Base-by-base conservation (phyloP, 2,113 vertebrate genomes). In the Baryphthengus martii region DNA sequence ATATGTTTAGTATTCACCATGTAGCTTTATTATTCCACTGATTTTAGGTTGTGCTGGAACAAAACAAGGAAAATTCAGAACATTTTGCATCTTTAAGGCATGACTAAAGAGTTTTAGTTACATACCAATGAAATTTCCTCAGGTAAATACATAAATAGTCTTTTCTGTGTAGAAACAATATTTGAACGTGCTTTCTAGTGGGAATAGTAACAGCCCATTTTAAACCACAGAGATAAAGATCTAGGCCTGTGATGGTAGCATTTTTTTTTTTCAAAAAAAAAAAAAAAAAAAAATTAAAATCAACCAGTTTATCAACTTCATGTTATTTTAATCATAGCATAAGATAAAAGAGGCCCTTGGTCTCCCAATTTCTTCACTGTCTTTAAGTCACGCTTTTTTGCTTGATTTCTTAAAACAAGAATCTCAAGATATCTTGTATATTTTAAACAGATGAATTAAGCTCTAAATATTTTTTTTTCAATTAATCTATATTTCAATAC, bases 41-140 rank as follows among this genome's bases (percentile, higher is more conserved):
- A 26, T 59, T 89, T 63, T 65, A 52, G 23, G 10, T 68, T 75
- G 39, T 50, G 7, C 6, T 89, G 21, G 17, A 71, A 50, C 11
- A 88, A 28, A 45, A 31, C 12, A 37, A 63, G 6, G 18, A 6
- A 5, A n/a, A n/a, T 85, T 68, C 3, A 35, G 26, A 58, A 33
- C 3, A 33, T 75, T 58, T 78, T 67, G 7, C 45, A 81, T 91
- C 97, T 96, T 68, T 75, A 86, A 91, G 55, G 12, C 23, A 20
- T 63, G 61, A 76, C 45, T 86, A 62, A 96, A 92, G 88, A 95
- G 95, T 96, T 97, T 96, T 89, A 95, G 90, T 96, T 81, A 91
- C 61, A 80, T 87, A 62, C 68, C 29, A 90, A 35, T 49, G 29
- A 50, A 65, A 23, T 17, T 95, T 94, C 90, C 44, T n/a, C 87